Percentiles rank a stretch among this genome's conserved stretches.
These are phyloP conservation scores for Formicarius rufipectus DNA, from an alignment of 2,113 vertebrate genomes.

Conservation along the genomic window DNA sequence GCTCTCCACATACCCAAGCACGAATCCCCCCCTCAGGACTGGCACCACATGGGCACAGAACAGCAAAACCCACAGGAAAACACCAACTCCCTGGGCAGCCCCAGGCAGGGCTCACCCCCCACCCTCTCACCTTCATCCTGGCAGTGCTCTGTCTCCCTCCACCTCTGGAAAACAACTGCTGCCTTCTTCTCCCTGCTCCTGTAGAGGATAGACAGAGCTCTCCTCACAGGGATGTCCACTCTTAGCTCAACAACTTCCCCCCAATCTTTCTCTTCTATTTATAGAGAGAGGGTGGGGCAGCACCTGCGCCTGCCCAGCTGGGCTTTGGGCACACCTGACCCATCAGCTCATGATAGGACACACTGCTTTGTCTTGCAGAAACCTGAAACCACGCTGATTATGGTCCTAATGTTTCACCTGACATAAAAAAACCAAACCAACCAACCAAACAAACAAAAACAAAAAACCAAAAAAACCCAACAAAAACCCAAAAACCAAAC, in stretches of 20 bases:
- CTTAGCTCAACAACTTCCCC: too few species aligned
- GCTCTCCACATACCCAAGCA: neutral
- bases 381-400: neutral
- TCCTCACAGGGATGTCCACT: too few species aligned
- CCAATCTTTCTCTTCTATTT: neutral
- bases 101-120: neutral
- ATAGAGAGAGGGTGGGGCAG: neutral
- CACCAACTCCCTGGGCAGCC: neutral
- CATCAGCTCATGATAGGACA: fast-evolving
- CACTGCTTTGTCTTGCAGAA: neutral
- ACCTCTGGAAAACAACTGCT: fast-evolving
- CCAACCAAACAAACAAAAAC: too few species aligned
- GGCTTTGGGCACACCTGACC: neutral
- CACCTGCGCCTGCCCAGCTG: neutral
- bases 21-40: neutral
- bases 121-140: neutral
- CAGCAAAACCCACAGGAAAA: too few species aligned
- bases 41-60: fast-evolving
- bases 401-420: neutral
- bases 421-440: neutral
- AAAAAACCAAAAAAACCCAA: too few species aligned
- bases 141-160: neutral
- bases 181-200: neutral
- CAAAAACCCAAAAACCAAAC: too few species aligned
- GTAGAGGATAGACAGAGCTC: neutral